Evolutionary conservation across 1,140 invertebrate species (phyloP).

Genomic region (Leptinotarsa defecta): DNA sequence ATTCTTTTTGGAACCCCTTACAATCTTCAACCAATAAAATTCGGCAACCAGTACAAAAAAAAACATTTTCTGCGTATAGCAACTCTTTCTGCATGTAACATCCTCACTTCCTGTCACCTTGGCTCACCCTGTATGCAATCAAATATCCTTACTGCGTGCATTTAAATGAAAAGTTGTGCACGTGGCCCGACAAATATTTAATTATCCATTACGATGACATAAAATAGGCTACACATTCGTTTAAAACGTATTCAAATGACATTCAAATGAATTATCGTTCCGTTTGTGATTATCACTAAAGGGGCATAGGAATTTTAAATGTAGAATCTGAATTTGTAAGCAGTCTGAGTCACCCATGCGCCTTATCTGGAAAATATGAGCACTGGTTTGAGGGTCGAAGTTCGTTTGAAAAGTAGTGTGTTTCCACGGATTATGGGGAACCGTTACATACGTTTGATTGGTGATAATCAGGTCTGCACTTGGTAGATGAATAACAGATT

Average conservation of each 20-base stretch:
- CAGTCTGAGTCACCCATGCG: slow-evolving; percentile 9
- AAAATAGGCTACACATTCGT: background rate
- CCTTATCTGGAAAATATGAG: background rate
- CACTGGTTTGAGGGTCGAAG: background rate
- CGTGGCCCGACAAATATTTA: background rate
- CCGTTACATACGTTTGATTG: too few species aligned
- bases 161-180: background rate
- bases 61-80: too few species aligned
- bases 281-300: slow-evolving; percentile 11
- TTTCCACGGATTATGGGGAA: too few species aligned
- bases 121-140: background rate
- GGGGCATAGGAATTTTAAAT: slow-evolving; percentile 15
- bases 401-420: background rate
- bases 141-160: background rate
- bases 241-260: slow-evolving; percentile 21
- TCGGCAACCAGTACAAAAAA: too few species aligned
- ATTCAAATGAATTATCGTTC: slow-evolving; percentile 25
- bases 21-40: too few species aligned
- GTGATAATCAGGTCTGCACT: too few species aligned
- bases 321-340: slow-evolving; percentile 15
- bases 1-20: too few species aligned
- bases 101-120: too few species aligned
- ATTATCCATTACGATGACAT: background rate
- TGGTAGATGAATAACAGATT: too few species aligned
- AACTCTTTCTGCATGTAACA: too few species aligned